Percentiles rank a stretch among this genome's conserved stretches.
These are phyloP conservation scores for Tetheella fluctuosa DNA, from an alignment of 2,888 invertebrate genomes.

Conservation along the genomic window DNA sequence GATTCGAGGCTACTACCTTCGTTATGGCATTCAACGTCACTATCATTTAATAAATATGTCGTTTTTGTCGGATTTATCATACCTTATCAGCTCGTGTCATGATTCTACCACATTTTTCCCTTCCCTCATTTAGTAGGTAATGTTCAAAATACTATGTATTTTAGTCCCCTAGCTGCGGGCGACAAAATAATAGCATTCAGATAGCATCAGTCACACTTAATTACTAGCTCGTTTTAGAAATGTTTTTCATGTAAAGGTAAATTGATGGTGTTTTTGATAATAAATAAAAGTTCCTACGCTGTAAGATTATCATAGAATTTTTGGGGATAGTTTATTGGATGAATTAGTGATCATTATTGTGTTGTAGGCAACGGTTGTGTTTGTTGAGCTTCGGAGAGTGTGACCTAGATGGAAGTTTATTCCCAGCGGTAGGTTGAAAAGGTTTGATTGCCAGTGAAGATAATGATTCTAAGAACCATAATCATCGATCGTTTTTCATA, in stretches of 20 bases:
- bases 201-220: slow-evolving; percentile 29
- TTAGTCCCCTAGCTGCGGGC: slow-evolving; percentile 28
- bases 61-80: too few relatives aligned
- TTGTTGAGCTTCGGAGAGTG: background rate
- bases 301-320: background rate
- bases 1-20: too few relatives aligned
- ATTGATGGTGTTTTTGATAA: background rate
- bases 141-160: slow-evolving; percentile 17
- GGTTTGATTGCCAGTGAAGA: too few relatives aligned
- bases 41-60: too few relatives aligned
- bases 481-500: too few relatives aligned
- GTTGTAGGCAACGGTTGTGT: background rate
- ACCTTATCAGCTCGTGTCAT: too few relatives aligned
- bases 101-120: background rate
- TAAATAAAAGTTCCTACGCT: background rate
- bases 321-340: background rate
- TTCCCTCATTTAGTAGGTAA: background rate
- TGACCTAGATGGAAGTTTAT: too few relatives aligned
- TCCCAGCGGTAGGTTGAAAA: too few relatives aligned
- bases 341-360: background rate
- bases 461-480: too few relatives aligned
- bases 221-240: slow-evolving; percentile 19
- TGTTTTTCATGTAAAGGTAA: slow-evolving; percentile 20
- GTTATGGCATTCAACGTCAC: too few relatives aligned
- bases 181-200: slow-evolving; percentile 41